Evolutionary conservation across 2,113 vertebrate genomes (phyloP).

Genomic region (Charadrius vociferus): DNA sequence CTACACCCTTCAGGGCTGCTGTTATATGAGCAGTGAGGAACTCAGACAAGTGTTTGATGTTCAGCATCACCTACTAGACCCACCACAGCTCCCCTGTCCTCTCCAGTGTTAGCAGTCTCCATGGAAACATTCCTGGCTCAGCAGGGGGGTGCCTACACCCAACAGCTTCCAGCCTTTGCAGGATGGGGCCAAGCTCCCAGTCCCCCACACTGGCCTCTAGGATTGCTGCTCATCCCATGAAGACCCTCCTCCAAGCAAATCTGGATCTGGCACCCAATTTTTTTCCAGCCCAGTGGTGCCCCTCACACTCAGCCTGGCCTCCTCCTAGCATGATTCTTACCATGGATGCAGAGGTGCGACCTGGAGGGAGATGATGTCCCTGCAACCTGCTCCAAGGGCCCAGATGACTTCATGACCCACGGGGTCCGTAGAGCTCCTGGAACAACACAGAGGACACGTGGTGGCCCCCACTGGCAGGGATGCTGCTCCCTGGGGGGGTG

Average conservation of each 20-base stretch:
- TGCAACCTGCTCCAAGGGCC: conserved; percentile 96
- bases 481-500: fast-evolving
- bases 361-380: conserved; percentile 98
- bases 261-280: neutral
- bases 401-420: conserved; percentile 98
- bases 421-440: conserved; percentile 94
- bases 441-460: neutral
- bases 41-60: neutral
- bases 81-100: neutral
- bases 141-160: neutral
- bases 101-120: neutral
- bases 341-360: conserved; percentile 96
- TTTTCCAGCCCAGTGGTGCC: neutral
- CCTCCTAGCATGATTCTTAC: conserved; percentile 69
- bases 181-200: neutral
- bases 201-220: neutral
- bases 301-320: neutral
- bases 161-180: neutral
- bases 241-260: neutral
- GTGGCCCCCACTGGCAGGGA: neutral
- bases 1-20: neutral
- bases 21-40: neutral
- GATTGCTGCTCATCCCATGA: neutral
- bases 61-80: neutral
- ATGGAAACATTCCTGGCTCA: fast-evolving